These are phyloP conservation scores for Aphis gossypii DNA, from an alignment of 1,140 invertebrate species.

Conservation along the genomic window DNA sequence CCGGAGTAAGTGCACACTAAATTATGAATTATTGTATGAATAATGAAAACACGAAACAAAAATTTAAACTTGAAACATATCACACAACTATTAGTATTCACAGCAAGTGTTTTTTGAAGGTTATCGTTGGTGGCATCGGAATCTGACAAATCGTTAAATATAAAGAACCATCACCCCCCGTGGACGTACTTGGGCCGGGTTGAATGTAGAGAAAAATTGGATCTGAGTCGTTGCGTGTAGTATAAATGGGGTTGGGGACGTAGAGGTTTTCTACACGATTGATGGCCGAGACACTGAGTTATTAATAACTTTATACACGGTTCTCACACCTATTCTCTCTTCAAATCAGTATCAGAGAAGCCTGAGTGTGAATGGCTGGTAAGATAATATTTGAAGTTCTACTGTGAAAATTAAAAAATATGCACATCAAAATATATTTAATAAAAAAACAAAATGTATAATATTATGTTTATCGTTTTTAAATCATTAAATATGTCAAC, in stretches of 20 bases:
- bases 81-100: constrained; percentile 6
- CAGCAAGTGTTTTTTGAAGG: constrained; percentile 13
- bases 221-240: neutral
- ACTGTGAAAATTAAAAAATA: neutral
- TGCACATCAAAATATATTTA: neutral
- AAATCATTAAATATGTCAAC: neutral
- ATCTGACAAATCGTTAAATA: constrained; percentile 17
- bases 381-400: neutral
- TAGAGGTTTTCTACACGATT: neutral
- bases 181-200: neutral
- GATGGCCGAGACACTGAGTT: constrained; percentile 29
- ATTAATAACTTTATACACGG: constrained; percentile 35
- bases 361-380: neutral
- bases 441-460: neutral
- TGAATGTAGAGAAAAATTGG: constrained; percentile 3
- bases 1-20: neutral
- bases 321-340: neutral
- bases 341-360: neutral
- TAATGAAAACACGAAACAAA: neutral
- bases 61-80: neutral
- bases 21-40: neutral
- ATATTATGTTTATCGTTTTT: neutral
- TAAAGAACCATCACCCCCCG: neutral
- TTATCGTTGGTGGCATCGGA: neutral
- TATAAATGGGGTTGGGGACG: constrained; percentile 9